Percentiles rank a stretch among this genome's conserved stretches.
These are phyloP conservation scores for Allacma fusca DNA, from an alignment of 2,888 invertebrate species.

Conservation along the genomic window DNA sequence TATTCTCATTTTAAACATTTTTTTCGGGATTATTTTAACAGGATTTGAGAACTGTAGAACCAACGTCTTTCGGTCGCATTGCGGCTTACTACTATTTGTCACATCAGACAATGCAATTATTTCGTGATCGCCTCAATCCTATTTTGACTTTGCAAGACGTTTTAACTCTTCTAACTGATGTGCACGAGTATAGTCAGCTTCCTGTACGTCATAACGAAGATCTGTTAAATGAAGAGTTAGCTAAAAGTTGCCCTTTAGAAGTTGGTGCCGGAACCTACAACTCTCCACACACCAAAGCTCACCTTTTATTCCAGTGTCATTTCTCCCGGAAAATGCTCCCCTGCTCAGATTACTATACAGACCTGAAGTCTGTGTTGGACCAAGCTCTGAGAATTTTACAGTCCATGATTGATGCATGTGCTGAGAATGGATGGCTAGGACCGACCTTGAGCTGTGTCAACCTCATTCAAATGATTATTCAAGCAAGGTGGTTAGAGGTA, in stretches of 20 bases:
- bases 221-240: conserved; percentile 84
- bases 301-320: conserved; percentile 92
- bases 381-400: conserved; percentile 94
- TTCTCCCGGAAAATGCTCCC: conserved; percentile 84
- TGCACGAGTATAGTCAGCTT: conserved; percentile 87
- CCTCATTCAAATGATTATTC: conserved; percentile 88
- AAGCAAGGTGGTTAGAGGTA: conserved; percentile 82
- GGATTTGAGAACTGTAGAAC: conserved; percentile 70
- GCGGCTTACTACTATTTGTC: conserved; percentile 97
- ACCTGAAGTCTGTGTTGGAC: conserved; percentile 95
- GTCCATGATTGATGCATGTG: conserved; percentile 95
- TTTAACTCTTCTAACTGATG: conserved; percentile 80
- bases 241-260: conserved; percentile 76
- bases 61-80: conserved; percentile 88
- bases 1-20: background rate
- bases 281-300: conserved; percentile 93
- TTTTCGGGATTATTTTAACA: conserved; percentile 62
- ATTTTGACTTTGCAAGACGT: conserved; percentile 76
- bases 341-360: conserved; percentile 92
- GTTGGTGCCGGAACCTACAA: conserved; percentile 80
- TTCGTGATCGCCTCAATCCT: conserved; percentile 74
- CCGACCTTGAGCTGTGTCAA: conserved; percentile 80
- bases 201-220: conserved; percentile 99
- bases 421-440: conserved; percentile 88
- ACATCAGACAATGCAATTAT: conserved; percentile 87